Percentiles rank a stretch among this genome's conserved stretches.
Evolutionary conservation across 2,888 invertebrate genomes (phyloP).

Genomic region (Phengaris alcon): DNA sequence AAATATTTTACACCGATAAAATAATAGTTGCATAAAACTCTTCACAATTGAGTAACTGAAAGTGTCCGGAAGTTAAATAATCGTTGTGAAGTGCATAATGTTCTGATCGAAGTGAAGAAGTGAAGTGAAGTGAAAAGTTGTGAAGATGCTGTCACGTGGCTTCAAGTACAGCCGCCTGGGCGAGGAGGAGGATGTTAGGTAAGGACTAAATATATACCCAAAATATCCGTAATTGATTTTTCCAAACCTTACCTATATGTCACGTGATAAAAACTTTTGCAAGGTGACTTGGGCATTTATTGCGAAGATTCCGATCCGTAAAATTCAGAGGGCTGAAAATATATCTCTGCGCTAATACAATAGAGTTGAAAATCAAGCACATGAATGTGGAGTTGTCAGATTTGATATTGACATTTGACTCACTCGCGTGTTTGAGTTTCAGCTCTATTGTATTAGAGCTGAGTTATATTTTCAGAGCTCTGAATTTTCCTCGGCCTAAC

Average conservation of each 20-base stretch:
- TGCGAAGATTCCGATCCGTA: too few species aligned
- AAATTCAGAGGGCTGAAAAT: too few species aligned
- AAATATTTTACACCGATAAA: background rate
- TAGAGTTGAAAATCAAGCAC: too few species aligned
- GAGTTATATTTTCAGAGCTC: too few species aligned
- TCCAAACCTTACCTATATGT: background rate
- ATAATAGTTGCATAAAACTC: background rate
- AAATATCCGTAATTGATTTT: too few species aligned
- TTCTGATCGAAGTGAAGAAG: background rate
- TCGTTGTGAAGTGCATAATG: constrained; percentile 30
- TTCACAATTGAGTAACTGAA: background rate
- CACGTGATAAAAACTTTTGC: background rate
- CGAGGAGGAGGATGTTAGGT: constrained; percentile 57
- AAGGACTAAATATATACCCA: constrained; percentile 40
- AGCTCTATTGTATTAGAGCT: too few species aligned
- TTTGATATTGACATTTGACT: too few species aligned
- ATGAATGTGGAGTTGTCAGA: too few species aligned
- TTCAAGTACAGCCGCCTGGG: constrained; percentile 62
- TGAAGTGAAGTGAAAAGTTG: constrained; percentile 42
- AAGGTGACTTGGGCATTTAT: background rate
- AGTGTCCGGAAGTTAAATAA: constrained; percentile 29
- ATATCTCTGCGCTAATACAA: too few species aligned
- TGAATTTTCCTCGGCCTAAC: too few species aligned
- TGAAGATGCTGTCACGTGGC: constrained; percentile 55
- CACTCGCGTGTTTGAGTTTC: too few species aligned